These are phyloP conservation scores for Ectemnius cavifrons DNA, from an alignment of 2,888 invertebrate species.

Conservation along the genomic window DNA sequence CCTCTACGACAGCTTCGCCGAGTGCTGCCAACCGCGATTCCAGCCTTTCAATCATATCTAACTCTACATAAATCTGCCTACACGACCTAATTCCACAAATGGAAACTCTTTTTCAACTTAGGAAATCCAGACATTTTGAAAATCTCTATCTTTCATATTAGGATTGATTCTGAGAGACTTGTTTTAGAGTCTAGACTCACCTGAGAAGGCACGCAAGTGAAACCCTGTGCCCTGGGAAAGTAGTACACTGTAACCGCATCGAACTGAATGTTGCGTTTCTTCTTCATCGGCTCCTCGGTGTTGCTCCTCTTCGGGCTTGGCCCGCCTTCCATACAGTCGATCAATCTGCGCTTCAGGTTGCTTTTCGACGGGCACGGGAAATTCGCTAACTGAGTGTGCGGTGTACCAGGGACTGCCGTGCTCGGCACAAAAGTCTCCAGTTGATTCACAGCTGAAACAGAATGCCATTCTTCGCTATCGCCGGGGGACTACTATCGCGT, in stretches of 20 bases:
- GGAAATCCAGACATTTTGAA: too few species aligned
- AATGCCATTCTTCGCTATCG: constrained; percentile 23
- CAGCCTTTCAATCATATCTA: too few species aligned
- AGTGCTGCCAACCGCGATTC: too few species aligned
- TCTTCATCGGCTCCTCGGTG: constrained; percentile 80
- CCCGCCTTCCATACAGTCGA: constrained; percentile 72
- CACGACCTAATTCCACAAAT: too few species aligned
- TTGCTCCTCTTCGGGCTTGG: constrained; percentile 73
- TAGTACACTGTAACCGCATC: constrained; percentile 96
- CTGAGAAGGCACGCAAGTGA: constrained; percentile 94
- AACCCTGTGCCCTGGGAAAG: constrained; percentile 95
- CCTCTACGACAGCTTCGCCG: too few species aligned
- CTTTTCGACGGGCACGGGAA: constrained; percentile 80
- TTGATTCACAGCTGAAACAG: constrained; percentile 62
- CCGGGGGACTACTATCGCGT: constrained; percentile 39
- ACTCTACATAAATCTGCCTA: too few species aligned
- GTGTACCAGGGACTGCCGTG: constrained; percentile 46
- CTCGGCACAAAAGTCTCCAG: constrained; percentile 64
- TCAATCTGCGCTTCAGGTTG: constrained; percentile 83
- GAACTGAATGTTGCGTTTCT: constrained; percentile 91
- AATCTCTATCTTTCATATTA: too few species aligned
- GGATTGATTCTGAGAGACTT: too few species aligned
- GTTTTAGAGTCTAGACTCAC: constrained; percentile 76
- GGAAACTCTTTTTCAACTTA: too few species aligned
- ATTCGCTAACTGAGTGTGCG: constrained; percentile 64